A percentile compares a stretch with the other conserved stretches of the same genome.
Evolutionary conservation across 2,113 vertebrate species (phyloP).

Genomic region (Monopterus albus): DNA sequence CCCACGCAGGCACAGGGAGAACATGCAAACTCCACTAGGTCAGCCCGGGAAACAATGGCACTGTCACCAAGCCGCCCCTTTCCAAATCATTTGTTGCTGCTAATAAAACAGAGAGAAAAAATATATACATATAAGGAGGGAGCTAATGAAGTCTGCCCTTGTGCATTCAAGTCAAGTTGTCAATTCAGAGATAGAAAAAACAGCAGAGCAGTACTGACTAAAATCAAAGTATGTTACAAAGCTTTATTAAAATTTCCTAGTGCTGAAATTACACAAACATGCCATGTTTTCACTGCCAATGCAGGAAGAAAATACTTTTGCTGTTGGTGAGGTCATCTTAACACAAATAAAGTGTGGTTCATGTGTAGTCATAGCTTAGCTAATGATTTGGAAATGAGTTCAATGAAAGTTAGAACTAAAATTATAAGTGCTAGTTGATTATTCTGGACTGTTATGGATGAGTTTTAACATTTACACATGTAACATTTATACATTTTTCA

Average conservation of each 20-base stretch:
- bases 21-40: no score
- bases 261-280: neutral
- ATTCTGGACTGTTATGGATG: no score
- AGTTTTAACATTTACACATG: no score
- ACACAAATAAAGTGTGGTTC: neutral
- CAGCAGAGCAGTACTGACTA: neutral
- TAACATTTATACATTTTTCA: neutral
- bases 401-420: no score
- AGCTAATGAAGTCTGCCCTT: neutral
- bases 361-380: no score
- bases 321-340: neutral
- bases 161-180: neutral
- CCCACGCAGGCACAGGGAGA: no score
- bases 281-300: neutral
- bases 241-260: neutral
- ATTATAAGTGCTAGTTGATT: no score
- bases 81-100: no score
- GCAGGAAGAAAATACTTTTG: neutral
- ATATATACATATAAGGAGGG: neutral
- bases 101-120: neutral
- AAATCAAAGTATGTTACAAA: slow-evolving; percentile 9
- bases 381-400: no score
- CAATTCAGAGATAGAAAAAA: neutral
- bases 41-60: no score
- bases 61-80: no score